These are phyloP conservation scores for Unio pictorum DNA, from an alignment of 2,888 invertebrate species.

Conservation along the genomic window DNA sequence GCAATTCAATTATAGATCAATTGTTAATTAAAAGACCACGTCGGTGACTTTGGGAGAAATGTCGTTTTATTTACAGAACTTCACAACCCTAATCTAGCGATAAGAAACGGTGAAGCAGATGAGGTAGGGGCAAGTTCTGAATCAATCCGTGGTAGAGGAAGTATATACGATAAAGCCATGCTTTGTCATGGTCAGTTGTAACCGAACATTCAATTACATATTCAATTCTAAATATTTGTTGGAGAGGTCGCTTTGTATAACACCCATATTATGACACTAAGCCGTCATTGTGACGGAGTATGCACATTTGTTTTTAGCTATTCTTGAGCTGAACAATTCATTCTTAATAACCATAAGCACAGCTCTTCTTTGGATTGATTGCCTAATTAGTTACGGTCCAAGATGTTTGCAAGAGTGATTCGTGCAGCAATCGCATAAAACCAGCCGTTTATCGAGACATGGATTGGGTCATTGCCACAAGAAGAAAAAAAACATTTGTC, in stretches of 20 bases:
- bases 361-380: conserved; percentile 64
- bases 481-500: conserved; percentile 64
- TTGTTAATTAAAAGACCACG: not conserved
- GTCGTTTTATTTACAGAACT: conserved; percentile 33
- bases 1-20: too few relatives aligned
- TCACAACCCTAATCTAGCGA: conserved; percentile 20
- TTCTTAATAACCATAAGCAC: conserved; percentile 46
- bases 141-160: conserved; percentile 49
- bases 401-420: conserved; percentile 57
- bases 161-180: conserved; percentile 39
- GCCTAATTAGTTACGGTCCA: conserved; percentile 62
- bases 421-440: conserved; percentile 44
- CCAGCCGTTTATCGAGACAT: conserved; percentile 46
- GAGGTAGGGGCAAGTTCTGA: conserved; percentile 40
- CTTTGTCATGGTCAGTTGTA: conserved; percentile 46
- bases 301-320: conserved; percentile 64
- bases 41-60: conserved; percentile 27
- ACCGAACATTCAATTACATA: conserved; percentile 10
- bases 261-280: not conserved
- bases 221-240: conserved; percentile 34
- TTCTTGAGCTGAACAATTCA: conserved; percentile 63
- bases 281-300: conserved; percentile 61
- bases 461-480: conserved; percentile 53
- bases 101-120: conserved; percentile 44
- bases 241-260: conserved; percentile 17